Conservation (phyloP, 2,888 invertebrate genomes). For the Lasioglossum lativentre region DNA sequence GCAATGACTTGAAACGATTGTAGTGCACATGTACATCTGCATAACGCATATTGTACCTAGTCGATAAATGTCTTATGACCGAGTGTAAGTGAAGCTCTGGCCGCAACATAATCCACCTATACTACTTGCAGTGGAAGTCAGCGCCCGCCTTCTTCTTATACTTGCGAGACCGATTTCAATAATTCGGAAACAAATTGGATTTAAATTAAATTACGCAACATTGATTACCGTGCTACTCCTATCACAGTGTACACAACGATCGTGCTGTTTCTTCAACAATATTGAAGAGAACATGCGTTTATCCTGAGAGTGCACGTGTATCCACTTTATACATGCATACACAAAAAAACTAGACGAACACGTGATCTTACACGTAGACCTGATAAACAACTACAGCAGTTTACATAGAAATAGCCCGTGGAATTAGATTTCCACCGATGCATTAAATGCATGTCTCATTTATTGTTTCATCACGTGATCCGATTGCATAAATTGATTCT, state of each 20-base stretch:
- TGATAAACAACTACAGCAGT: neutral
- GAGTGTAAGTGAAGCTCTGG: neutral
- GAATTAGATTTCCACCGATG: neutral
- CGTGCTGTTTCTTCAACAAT: no score
- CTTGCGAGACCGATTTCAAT: neutral
- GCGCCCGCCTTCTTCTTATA: neutral
- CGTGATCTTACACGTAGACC: neutral
- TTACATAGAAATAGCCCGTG: neutral
- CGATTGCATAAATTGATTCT: slow-evolving; percentile 20
- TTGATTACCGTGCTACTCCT: no score
- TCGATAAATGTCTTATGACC: neutral
- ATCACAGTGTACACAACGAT: no score
- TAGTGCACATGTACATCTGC: neutral
- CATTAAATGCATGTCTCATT: neutral
- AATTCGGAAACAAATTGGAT: neutral
- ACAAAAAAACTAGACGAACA: no score
- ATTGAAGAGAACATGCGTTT: no score
- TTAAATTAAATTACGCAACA: neutral
- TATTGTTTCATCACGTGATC: neutral
- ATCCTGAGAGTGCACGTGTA: no score
- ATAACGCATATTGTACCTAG: neutral
- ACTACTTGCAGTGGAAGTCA: neutral
- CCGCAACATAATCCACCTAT: neutral
- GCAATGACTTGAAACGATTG: neutral
- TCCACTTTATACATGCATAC: no score